Conservation (phyloP, 1,140 invertebrate genomes). For the Drosophila cardini region DNA sequence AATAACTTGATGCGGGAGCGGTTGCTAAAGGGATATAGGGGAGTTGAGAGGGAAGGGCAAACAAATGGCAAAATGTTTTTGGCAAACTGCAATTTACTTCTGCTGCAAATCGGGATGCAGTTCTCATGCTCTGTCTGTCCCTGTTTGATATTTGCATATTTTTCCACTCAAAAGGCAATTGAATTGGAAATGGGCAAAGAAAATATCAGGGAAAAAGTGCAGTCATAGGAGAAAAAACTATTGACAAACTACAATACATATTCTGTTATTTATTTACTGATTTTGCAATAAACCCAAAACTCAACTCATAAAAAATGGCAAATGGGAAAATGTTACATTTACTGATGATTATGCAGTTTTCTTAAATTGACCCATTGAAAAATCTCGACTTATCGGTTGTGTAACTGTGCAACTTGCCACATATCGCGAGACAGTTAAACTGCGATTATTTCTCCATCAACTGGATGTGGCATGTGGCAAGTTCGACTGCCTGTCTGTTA, state of each 20-base stretch:
- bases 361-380: slow-evolving; percentile 65
- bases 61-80: slow-evolving; percentile 79
- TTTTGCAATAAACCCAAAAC: slow-evolving; percentile 41
- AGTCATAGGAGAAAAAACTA: slow-evolving; percentile 14
- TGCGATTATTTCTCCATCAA: slow-evolving; percentile 57
- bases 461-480: slow-evolving; percentile 18
- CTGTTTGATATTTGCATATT: slow-evolving; percentile 75
- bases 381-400: slow-evolving; percentile 25
- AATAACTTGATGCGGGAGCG: neutral
- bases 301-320: slow-evolving; percentile 6
- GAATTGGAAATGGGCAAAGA: slow-evolving; percentile 69
- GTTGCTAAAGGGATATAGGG: too few species aligned
- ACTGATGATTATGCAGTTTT: slow-evolving; percentile 58
- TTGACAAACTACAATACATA: slow-evolving; percentile 35
- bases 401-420: slow-evolving; percentile 34
- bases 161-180: slow-evolving; percentile 79
- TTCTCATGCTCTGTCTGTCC: slow-evolving; percentile 36
- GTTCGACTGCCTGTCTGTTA: slow-evolving; percentile 1
- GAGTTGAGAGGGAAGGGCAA: neutral
- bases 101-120: slow-evolving; percentile 59
- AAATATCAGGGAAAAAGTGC: slow-evolving; percentile 32
- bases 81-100: slow-evolving; percentile 79
- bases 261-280: slow-evolving; percentile 71
- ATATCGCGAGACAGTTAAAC: slow-evolving; percentile 49
- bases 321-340: slow-evolving; percentile 9